Evolutionary conservation across 2,888 invertebrate species (phyloP).

Genomic region (Lepidocyrtoides sp.): DNA sequence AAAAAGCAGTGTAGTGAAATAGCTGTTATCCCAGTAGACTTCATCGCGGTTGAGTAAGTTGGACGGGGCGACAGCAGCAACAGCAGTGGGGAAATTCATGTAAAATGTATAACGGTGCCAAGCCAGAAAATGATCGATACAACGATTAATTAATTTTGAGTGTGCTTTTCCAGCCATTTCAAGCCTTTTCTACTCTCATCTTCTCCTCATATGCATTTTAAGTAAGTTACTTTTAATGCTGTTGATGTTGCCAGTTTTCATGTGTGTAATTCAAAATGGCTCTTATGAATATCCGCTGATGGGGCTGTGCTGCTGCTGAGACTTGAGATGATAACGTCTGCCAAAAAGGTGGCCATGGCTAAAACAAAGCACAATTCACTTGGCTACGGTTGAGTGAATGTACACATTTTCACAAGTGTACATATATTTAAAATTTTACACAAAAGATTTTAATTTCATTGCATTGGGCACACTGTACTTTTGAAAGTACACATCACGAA

Average conservation of each 20-base stretch:
- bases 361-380: too few species aligned
- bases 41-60: conserved; percentile 29
- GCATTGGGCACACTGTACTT: too few species aligned
- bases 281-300: too few species aligned
- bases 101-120: conserved; percentile 49
- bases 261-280: conserved; percentile 1
- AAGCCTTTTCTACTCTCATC: not conserved
- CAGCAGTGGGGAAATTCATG: not conserved
- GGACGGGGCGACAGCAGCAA: not conserved
- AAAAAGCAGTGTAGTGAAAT: not conserved
- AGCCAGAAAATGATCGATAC: conserved; percentile 67
- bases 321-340: conserved; percentile 22
- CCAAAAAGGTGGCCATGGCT: conserved; percentile 20
- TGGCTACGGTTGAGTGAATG: too few species aligned
- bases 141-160: conserved; percentile 77
- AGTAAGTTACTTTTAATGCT: not conserved
- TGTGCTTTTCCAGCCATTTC: conserved; percentile 29
- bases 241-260: conserved; percentile 9
- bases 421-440: too few species aligned
- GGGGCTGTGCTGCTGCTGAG: not conserved
- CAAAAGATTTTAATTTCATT: too few species aligned
- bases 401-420: too few species aligned
- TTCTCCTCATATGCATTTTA: not conserved
- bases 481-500: too few species aligned
- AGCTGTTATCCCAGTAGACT: not conserved